Conservation (phyloP, 2,888 invertebrate species). For the Tholera decimalis region DNA sequence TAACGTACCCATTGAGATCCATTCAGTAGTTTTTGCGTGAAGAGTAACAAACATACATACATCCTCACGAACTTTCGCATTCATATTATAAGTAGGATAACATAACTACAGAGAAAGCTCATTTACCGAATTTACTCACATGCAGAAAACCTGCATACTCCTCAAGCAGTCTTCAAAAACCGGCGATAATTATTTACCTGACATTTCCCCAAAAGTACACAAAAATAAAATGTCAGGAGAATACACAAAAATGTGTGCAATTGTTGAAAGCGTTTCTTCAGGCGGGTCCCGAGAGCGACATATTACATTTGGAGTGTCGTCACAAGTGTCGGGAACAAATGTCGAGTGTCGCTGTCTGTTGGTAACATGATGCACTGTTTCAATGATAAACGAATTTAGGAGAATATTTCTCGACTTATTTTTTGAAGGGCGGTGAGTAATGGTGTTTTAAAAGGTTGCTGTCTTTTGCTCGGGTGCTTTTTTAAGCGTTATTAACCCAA, state of each 20-base stretch:
- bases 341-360: conserved; percentile 58
- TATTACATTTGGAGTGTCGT: conserved; percentile 69
- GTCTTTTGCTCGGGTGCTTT: conserved; percentile 4
- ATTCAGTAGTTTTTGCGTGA: no score
- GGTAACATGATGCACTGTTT: conserved; percentile 65
- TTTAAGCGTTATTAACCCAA: background rate
- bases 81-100: no score
- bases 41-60: no score
- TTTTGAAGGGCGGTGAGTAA: conserved; percentile 20
- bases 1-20: no score
- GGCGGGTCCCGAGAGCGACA: conserved; percentile 65
- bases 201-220: conserved; percentile 42
- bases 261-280: conserved; percentile 63
- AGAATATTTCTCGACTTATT: conserved; percentile 21
- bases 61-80: no score
- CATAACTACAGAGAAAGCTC: no score
- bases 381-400: conserved; percentile 44
- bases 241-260: conserved; percentile 60
- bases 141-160: background rate
- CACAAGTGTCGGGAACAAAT: conserved; percentile 60
- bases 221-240: conserved; percentile 48
- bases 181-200: conserved; percentile 43
- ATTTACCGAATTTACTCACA: background rate
- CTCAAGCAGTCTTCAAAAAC: background rate
- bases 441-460: conserved; percentile 26